Evolutionary conservation across 2,113 vertebrate species (phyloP).

Genomic region (Osmerus eperlanus): DNA sequence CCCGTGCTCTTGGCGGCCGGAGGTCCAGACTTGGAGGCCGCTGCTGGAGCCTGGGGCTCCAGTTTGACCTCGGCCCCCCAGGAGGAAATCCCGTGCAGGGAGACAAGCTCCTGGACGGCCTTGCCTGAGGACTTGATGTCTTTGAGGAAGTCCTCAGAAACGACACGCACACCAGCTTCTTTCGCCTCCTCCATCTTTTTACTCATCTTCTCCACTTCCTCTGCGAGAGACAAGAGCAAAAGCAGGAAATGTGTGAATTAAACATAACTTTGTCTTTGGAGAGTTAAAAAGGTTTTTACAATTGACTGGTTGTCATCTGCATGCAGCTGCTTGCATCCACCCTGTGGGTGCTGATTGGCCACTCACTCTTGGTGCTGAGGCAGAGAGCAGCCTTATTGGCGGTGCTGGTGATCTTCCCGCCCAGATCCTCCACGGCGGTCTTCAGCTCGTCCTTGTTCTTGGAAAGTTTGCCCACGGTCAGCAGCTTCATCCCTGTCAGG

Average conservation of each 20-base stretch:
- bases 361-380: slow-evolving; percentile 90
- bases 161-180: slow-evolving; percentile 83
- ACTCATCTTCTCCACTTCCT: slow-evolving; percentile 93
- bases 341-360: neutral
- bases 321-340: no score
- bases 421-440: slow-evolving; percentile 80
- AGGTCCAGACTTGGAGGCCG: slow-evolving; percentile 75
- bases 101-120: slow-evolving; percentile 82
- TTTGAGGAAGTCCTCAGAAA: slow-evolving; percentile 85
- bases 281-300: neutral
- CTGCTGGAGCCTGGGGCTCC: slow-evolving; percentile 66
- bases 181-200: slow-evolving; percentile 97
- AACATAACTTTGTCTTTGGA: neutral
- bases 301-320: no score
- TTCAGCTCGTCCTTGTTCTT: slow-evolving; percentile 94
- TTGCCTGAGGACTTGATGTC: slow-evolving; percentile 80
- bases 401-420: slow-evolving; percentile 83
- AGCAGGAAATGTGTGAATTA: neutral
- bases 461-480: slow-evolving; percentile 83
- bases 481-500: slow-evolving; percentile 84
- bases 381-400: slow-evolving; percentile 86
- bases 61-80: slow-evolving; percentile 91
- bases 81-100: slow-evolving; percentile 81
- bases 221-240: slow-evolving; percentile 61
- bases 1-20: slow-evolving; percentile 79